Conservation (phyloP, 1,140 invertebrate species). For the Pissodes strobi region DNA sequence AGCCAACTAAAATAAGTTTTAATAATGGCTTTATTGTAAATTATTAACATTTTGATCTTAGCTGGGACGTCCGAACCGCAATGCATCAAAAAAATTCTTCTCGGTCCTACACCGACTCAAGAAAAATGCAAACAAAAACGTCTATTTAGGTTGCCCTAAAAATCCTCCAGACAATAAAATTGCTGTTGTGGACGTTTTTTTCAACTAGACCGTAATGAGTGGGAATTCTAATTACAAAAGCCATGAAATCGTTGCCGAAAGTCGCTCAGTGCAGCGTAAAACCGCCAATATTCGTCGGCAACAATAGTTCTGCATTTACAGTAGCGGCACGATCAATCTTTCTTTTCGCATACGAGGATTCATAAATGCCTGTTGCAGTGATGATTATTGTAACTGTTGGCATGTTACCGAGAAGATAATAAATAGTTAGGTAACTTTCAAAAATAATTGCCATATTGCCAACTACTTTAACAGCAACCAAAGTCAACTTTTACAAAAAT, state of each 20-base stretch:
- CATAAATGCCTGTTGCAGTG: too few species aligned
- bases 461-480: too few species aligned
- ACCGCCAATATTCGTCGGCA: constrained; percentile 10
- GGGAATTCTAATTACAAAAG: constrained; percentile 25
- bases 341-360: too few species aligned
- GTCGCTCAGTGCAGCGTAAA: constrained; percentile 15
- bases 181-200: constrained; percentile 14
- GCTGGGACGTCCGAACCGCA: too few species aligned
- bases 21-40: too few species aligned
- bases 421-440: too few species aligned
- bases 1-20: too few species aligned
- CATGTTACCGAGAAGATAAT: too few species aligned
- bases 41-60: too few species aligned
- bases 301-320: constrained; percentile 8
- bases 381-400: too few species aligned
- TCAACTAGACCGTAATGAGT: constrained; percentile 20
- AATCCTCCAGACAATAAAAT: constrained; percentile 29
- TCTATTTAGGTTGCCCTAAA: constrained; percentile 14
- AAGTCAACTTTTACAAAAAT: too few species aligned
- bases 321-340: constrained; percentile 1
- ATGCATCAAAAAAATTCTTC: neutral
- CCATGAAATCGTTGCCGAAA: constrained; percentile 25
- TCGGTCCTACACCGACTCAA: neutral
- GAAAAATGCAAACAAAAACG: constrained; percentile 11
- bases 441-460: too few species aligned